A percentile compares a stretch with the other conserved stretches of the same genome.
Evolutionary conservation across 2,797 vertebrate species (phyloP).

Genomic region (Carcharodon carcharias): DNA sequence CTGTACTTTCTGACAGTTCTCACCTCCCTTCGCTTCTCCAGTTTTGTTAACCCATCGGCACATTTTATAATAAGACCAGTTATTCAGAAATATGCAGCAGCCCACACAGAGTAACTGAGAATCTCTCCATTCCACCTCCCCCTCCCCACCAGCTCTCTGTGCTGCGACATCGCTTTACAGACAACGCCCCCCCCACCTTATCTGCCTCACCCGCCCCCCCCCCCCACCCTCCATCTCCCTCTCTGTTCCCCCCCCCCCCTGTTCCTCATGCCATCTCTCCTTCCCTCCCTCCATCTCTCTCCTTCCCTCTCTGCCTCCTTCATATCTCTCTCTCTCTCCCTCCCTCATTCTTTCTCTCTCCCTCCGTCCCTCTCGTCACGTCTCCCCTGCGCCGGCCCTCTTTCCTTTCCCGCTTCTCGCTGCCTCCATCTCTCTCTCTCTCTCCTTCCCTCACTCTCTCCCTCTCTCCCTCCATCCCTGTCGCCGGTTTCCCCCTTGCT

Average conservation of each 20-base stretch:
- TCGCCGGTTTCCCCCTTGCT: neutral
- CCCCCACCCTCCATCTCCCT: neutral
- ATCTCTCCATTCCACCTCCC: neutral
- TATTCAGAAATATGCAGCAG: neutral
- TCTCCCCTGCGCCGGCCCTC: neutral
- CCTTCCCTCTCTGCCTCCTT: neutral
- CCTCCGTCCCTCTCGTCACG: neutral
- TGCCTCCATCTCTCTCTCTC: no score
- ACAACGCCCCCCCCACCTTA: neutral
- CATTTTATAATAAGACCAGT: neutral
- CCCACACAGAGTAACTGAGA: neutral
- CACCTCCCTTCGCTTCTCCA: neutral
- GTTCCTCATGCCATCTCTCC: neutral
- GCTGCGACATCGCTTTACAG: neutral
- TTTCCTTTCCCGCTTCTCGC: neutral
- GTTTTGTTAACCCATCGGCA: neutral
- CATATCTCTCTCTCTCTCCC: neutral
- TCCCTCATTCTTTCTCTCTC: slow-evolving; percentile 21
- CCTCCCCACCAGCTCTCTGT: neutral
- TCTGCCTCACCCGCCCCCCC: neutral
- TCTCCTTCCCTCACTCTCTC: neutral
- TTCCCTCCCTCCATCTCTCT: neutral
- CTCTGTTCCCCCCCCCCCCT: neutral
- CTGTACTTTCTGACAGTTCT: neutral
- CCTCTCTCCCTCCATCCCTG: neutral